phyloP scores from a whole-genome alignment of 2,888 invertebrate species.

The Dione juno region DNA sequence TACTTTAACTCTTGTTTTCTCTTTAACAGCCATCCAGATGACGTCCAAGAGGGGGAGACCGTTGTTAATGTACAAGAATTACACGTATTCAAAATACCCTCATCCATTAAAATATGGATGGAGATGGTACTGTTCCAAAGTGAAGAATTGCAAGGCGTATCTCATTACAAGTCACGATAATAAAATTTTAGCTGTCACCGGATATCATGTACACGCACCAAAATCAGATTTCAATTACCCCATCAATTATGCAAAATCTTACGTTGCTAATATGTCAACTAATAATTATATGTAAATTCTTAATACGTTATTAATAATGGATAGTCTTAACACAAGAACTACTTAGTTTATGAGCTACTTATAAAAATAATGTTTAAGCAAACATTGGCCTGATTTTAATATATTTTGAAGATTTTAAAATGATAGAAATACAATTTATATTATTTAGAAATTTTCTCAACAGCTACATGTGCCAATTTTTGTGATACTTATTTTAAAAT shows the following conservation, averaged over 20 bases:
- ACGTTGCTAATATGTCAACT: neutral
- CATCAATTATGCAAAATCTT: neutral
- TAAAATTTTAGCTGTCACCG: slow-evolving; percentile 52
- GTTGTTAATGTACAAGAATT: slow-evolving; percentile 60
- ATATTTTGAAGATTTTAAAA: too few species aligned
- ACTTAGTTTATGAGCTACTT: too few species aligned
- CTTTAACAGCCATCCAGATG: slow-evolving; percentile 54
- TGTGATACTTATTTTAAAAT: too few species aligned
- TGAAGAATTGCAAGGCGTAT: slow-evolving; percentile 64
- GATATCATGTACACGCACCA: slow-evolving; percentile 58
- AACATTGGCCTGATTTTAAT: too few species aligned
- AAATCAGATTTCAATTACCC: slow-evolving; percentile 7
- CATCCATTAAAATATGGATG: slow-evolving; percentile 62
- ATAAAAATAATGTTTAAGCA: too few species aligned
- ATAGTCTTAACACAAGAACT: too few species aligned
- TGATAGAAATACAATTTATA: too few species aligned
- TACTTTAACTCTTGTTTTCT: slow-evolving; percentile 13
- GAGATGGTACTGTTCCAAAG: slow-evolving; percentile 71
- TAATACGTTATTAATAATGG: too few species aligned
- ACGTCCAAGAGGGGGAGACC: slow-evolving; percentile 62
- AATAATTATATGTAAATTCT: slow-evolving; percentile 10
- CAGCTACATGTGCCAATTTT: too few species aligned
- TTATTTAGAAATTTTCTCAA: too few species aligned
- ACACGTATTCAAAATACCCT: slow-evolving; percentile 66
- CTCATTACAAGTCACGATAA: slow-evolving; percentile 60